Evolutionary conservation across 2,888 invertebrate genomes (phyloP), one percentile per base, ranked within the genome.

Genomic region (Balanococcus diminutus): DNA sequence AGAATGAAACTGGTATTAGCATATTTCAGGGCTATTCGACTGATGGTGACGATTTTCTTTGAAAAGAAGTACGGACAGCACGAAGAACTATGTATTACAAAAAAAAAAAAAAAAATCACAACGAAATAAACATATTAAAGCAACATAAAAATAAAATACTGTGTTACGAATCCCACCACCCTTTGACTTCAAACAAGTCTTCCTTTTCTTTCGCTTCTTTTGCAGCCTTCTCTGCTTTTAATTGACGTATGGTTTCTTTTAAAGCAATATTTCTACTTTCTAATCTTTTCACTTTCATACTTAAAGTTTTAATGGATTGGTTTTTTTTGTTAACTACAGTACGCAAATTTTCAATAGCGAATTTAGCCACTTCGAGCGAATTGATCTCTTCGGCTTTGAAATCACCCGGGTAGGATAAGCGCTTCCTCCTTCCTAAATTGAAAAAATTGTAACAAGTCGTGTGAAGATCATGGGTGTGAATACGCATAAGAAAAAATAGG

Each of bases 1-100:
- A 79, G 75, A 79, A 79, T 79, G 75, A 79, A 79, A 25, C 9
- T n/a, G n/a, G n/a, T n/a, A n/a, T n/a, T n/a, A n/a, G n/a, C n/a
- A n/a, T n/a, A n/a, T n/a, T n/a, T n/a, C n/a, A n/a, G n/a, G n/a
- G n/a, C n/a, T n/a, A n/a, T n/a, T n/a, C n/a, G n/a, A n/a, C n/a
- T n/a, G n/a, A n/a, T n/a, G n/a, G n/a, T n/a, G n/a, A n/a, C n/a
- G n/a, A n/a, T n/a, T n/a, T n/a, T n/a, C n/a, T n/a, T n/a, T n/a
- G n/a, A n/a, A n/a, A 51, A 51, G 4, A 51, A 19, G 19, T n/a
- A 51, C n/a, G 51, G 5, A 36, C 8, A 36, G n/a, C 8, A 36
- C 36, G 8, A 36, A 36, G 4, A 51, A 51, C 16, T 51, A 14
- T 1, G 2, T 1, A n/a, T n/a, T n/a, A n/a, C 11, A 46, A 61